Evolutionary conservation across 2,888 invertebrate genomes (phyloP).

Genomic region (Amaurobius ferox): DNA sequence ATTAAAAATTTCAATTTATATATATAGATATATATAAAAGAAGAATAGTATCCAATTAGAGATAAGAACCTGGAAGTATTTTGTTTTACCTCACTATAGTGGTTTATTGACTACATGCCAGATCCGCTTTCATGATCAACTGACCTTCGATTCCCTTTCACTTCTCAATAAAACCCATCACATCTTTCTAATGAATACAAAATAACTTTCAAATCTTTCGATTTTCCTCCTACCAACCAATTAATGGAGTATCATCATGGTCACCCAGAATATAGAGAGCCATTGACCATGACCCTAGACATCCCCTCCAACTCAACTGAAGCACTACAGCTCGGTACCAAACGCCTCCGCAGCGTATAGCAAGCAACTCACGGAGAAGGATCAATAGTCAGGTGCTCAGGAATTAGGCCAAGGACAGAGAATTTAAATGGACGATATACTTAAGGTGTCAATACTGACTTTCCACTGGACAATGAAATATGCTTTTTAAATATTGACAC

Average conservation of each 20-base stretch:
- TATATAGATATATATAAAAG: too few relatives aligned
- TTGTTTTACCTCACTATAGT: not conserved
- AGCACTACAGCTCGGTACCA: conserved; percentile 10
- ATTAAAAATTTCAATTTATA: too few relatives aligned
- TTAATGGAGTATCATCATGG: conserved; percentile 32
- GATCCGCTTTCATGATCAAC: not conserved
- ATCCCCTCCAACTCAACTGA: conserved; percentile 18
- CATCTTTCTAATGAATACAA: conserved; percentile 8
- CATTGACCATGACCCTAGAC: conserved; percentile 48
- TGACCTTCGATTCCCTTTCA: not conserved
- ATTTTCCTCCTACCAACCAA: not conserved
- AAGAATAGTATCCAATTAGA: too few relatives aligned
- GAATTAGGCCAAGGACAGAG: conserved; percentile 49
- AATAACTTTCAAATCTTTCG: not conserved
- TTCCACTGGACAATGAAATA: not conserved
- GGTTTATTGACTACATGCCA: not conserved
- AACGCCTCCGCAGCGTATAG: conserved; percentile 26
- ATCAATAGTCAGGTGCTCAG: conserved; percentile 40
- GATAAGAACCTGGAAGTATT: too few relatives aligned
- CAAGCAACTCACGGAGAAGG: conserved; percentile 24
- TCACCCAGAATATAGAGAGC: conserved; percentile 29
- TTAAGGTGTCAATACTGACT: conserved; percentile 22
- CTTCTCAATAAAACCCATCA: conserved; percentile 2
- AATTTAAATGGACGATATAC: conserved; percentile 28
- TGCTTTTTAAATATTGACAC: not conserved